phyloP scores from a whole-genome alignment of 2,888 invertebrate species.

The Caenorhabditis panamensis region DNA sequence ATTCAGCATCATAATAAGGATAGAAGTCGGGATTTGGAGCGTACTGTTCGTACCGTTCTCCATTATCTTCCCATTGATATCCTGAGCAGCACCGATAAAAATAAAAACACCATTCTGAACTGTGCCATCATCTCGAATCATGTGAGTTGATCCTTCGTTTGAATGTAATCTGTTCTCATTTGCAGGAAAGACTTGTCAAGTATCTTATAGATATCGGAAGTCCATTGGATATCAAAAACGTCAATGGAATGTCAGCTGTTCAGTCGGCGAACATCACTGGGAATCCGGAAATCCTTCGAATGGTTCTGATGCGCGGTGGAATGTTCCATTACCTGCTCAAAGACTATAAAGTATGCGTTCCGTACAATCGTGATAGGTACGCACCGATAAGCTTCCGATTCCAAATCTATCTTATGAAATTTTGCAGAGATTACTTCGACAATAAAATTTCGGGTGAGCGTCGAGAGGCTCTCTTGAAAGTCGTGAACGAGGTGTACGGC shows the following conservation, averaged over 20 bases:
- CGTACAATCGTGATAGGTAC: too few relatives aligned
- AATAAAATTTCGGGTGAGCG: too few relatives aligned
- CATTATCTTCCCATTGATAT: not conserved
- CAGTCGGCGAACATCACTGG: not conserved
- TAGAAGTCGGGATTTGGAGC: not conserved
- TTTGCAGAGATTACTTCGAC: too few relatives aligned
- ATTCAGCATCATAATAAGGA: not conserved
- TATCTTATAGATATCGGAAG: conserved; percentile 22
- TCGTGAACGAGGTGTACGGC: too few relatives aligned
- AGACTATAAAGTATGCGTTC: not conserved
- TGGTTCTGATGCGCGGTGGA: conserved; percentile 23
- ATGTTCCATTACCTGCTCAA: conserved; percentile 11
- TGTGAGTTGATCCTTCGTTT: not conserved
- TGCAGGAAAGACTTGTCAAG: not conserved
- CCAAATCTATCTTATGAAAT: too few relatives aligned
- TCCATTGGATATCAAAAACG: conserved; percentile 20
- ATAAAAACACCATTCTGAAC: conserved; percentile 20
- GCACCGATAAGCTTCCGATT: too few relatives aligned
- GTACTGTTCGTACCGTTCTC: not conserved
- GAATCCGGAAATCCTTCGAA: not conserved
- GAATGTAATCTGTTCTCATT: too few relatives aligned
- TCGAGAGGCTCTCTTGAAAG: too few relatives aligned
- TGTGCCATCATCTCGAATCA: conserved; percentile 2
- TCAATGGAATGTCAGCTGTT: not conserved
- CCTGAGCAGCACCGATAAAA: not conserved